Percentiles rank a stretch among this genome's conserved stretches.
Conservation (phyloP, 2,888 invertebrate species). For the Agrochola macilenta region DNA sequence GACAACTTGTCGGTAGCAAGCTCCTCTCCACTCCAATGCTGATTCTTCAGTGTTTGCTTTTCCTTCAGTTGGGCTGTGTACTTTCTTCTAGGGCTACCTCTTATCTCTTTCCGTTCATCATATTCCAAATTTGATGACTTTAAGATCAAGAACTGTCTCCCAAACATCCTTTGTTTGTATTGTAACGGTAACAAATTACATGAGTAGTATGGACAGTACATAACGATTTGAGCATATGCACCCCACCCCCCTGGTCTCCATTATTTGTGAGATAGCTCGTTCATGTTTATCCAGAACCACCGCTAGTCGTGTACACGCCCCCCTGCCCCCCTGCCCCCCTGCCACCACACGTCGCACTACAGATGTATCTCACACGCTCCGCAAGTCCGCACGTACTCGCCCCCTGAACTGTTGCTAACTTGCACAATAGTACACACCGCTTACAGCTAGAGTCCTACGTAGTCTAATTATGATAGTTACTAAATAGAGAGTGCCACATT, state of each 20-base stretch:
- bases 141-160: no score
- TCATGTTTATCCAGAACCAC: neutral
- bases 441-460: neutral
- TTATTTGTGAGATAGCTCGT: neutral
- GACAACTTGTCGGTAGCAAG: neutral
- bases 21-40: neutral
- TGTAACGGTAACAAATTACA: neutral
- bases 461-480: slow-evolving; percentile 2
- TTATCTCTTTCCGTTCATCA: no score
- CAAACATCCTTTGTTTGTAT: neutral
- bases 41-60: neutral
- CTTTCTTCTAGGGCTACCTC: no score
- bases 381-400: slow-evolving; percentile 27
- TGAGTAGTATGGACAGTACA: neutral
- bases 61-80: neutral
- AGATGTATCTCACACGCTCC: neutral
- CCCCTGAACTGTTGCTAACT: slow-evolving; percentile 26
- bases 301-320: no score
- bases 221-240: neutral
- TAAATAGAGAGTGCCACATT: neutral
- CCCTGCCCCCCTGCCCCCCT: no score
- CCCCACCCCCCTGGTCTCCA: no score
- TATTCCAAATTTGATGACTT: no score
- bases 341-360: neutral
- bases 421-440: neutral